These are phyloP conservation scores for Ormyrus nitidulus DNA, from an alignment of 2,888 invertebrate genomes.

Conservation along the genomic window DNA sequence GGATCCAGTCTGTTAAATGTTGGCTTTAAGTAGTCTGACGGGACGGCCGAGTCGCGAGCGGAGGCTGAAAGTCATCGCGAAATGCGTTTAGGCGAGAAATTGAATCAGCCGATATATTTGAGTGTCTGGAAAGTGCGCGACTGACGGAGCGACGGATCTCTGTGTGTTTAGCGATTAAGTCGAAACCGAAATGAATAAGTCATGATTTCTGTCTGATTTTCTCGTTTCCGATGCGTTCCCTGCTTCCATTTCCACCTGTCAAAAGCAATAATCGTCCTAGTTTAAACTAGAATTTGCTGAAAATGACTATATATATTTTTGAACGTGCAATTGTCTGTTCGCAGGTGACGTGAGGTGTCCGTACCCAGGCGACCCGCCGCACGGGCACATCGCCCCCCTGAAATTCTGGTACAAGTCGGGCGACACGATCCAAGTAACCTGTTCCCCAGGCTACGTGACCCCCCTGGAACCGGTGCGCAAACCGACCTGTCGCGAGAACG, in stretches of 20 bases:
- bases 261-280: too few species aligned
- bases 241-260: too few species aligned
- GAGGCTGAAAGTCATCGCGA: too few species aligned
- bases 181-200: too few species aligned
- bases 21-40: conserved; percentile 31
- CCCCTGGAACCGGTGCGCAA: conserved; percentile 78
- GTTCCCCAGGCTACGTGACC: conserved; percentile 81
- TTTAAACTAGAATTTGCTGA: background rate
- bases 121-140: conserved; percentile 1
- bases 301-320: background rate
- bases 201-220: too few species aligned
- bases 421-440: conserved; percentile 83
- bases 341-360: conserved; percentile 84
- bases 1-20: conserved; percentile 40
- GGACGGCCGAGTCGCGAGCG: background rate
- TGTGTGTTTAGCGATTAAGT: too few species aligned
- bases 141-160: too few species aligned
- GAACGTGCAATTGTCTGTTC: background rate
- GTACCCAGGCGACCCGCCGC: conserved; percentile 84
- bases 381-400: conserved; percentile 83
- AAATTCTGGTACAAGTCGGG: conserved; percentile 86
- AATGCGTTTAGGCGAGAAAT: background rate
- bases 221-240: too few species aligned
- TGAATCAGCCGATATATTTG: background rate
- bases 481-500: conserved; percentile 81